These are phyloP conservation scores for Noctilio leporinus DNA, from an alignment of 2,113 vertebrate genomes.

Conservation along the genomic window DNA sequence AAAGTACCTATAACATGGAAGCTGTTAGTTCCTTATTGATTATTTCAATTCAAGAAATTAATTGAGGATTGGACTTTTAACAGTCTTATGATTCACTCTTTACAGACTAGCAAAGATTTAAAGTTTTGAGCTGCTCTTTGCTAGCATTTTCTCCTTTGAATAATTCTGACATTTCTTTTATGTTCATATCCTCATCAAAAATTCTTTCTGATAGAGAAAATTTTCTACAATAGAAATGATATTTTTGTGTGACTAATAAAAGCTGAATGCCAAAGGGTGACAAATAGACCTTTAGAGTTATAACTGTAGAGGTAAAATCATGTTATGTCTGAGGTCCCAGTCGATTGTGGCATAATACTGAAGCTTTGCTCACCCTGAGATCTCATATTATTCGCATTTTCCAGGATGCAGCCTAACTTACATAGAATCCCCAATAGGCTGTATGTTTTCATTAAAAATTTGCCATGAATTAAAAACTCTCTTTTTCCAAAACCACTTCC, in stretches of 20 bases:
- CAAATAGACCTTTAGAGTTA: background rate
- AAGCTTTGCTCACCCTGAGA: background rate
- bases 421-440: background rate
- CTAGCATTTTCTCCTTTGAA: background rate
- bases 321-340: background rate
- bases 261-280: background rate
- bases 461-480: background rate
- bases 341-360: background rate
- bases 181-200: slow-evolving; percentile 13
- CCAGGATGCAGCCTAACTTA: background rate
- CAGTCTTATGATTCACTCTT: background rate
- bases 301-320: background rate
- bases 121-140: background rate
- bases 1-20: background rate
- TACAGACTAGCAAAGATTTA: slow-evolving; percentile 17
- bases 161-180: slow-evolving; percentile 38
- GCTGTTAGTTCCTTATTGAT: slow-evolving; percentile 6
- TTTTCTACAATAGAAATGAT: slow-evolving; percentile 17
- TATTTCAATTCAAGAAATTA: slow-evolving; percentile 4
- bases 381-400: background rate
- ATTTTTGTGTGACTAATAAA: background rate
- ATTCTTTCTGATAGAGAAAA: slow-evolving; percentile 1
- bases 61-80: background rate
- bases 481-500: background rate
- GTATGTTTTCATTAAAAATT: background rate